Evolutionary conservation across 1,140 invertebrate genomes (phyloP), one percentile per base, ranked within the genome.

Genomic region (Drosophila hydei): DNA sequence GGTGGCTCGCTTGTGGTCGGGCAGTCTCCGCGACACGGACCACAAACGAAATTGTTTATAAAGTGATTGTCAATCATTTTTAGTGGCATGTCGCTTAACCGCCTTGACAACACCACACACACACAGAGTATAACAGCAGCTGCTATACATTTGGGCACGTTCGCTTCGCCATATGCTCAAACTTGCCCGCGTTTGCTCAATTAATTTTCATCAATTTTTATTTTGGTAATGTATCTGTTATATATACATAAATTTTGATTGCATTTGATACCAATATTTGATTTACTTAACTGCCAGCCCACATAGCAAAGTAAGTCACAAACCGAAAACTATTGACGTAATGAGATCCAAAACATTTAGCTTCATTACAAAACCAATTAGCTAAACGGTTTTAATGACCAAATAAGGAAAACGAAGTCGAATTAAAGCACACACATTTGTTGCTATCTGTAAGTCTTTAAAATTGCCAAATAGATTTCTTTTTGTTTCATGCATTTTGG

Each of bases 11-110:
- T 25, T 40, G 36, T 68, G 56, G 30, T 74, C 40, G 60, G 40
- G 50, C 54, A 58, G 72, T 74, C 55, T 40, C 64, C 59, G 16
- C 61, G 62, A 61, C 73, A 58, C 58, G 55, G 64, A 62, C 52
- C 42, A 69, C 72, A 83, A 75, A 73, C 59, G 72, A 85, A 85
- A 87, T 85, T 55, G 81, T 88, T 87, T 87, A 72, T 83, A 87
- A 87, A 87, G 81, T 87, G 81, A 87, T 87, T 87, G 81, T 87
- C 81, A 87, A 87, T 87, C 83, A 87, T 87, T 87, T 87, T 87
- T 83, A 72, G 78, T 87, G 83, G 83, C 83, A 87, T 88, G 83
- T 83, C 81, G 81, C 75, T 64, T 78, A 88, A 83, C 81, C 72
- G 71, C 77, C 75, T 80, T 84, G 72, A 85, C 79, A 84, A 84